Conservation (phyloP, 2,113 vertebrate species). For the Podarcis raffonei region DNA sequence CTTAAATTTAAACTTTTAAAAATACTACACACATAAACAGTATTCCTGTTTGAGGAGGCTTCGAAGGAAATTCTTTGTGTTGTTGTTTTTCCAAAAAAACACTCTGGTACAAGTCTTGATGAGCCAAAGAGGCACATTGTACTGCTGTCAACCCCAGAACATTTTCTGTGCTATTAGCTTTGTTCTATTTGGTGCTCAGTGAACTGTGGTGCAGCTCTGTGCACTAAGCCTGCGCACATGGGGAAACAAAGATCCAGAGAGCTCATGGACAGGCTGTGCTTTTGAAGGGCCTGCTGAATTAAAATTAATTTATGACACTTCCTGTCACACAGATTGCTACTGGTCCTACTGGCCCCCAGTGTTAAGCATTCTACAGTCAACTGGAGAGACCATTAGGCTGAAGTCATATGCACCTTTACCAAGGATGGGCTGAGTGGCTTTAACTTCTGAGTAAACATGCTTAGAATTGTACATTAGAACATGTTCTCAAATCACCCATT, state of each 20-base stretch:
- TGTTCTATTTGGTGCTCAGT: conserved; percentile 57
- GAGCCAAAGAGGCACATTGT: not conserved
- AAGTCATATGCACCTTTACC: not conserved
- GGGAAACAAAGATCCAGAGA: conserved; percentile 44
- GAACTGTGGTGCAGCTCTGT: conserved; percentile 47
- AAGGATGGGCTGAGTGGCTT: not conserved
- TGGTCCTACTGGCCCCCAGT: not conserved
- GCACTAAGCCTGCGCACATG: not conserved
- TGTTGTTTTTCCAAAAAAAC: not conserved
- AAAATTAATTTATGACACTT: conserved; percentile 51
- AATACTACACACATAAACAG: not conserved
- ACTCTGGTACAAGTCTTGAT: not conserved
- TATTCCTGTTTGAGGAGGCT: not conserved
- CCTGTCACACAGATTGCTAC: conserved; percentile 43
- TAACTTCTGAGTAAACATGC: not conserved
- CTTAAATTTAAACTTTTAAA: not conserved
- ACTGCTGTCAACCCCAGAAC: conserved; percentile 13
- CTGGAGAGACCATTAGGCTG: not conserved
- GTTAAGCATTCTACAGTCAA: not conserved
- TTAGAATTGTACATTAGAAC: not conserved
- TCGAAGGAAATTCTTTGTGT: conserved; percentile 21
- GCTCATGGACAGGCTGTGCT: conserved; percentile 21
- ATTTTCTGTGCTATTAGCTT: conserved; percentile 53
- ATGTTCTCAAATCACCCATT: not conserved
- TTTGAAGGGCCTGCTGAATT: conserved; percentile 45